Conservation (phyloP, 2,888 invertebrate species). For the Acrocyrtus sp. region DNA sequence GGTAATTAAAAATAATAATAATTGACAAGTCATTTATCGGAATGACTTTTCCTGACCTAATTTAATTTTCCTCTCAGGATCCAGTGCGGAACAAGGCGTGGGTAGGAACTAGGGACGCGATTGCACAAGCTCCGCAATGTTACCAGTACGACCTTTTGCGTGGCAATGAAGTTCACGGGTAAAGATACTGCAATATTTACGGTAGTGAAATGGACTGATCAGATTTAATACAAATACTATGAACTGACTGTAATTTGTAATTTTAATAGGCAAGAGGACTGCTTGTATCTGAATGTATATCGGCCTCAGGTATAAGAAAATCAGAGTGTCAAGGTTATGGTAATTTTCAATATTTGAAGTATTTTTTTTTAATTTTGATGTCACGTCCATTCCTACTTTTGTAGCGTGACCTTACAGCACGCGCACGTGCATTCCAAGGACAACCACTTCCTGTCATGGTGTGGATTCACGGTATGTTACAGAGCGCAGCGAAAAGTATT, state of each 20-base stretch:
- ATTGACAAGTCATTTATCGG: too few species aligned
- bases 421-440: conserved; percentile 12
- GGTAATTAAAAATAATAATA: conserved; percentile 39
- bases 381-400: conserved; percentile 15
- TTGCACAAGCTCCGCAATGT: conserved; percentile 52
- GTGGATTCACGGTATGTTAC: conserved; percentile 51
- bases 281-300: conserved; percentile 56
- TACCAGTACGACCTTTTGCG: conserved; percentile 56
- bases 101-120: conserved; percentile 55
- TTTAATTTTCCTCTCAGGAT: conserved; percentile 34
- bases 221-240: too few species aligned
- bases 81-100: conserved; percentile 54
- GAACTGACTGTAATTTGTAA: too few species aligned
- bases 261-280: conserved; percentile 57
- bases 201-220: too few species aligned
- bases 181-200: too few species aligned
- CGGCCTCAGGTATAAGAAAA: background rate
- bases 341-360: too few species aligned
- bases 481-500: too few species aligned
- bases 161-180: conserved; percentile 41
- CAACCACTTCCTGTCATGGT: conserved; percentile 56
- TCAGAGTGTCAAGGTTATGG: background rate
- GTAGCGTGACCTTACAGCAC: too few species aligned
- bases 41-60: too few species aligned
- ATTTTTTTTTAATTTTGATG: too few species aligned